A percentile compares a stretch with the other conserved stretches of the same genome.
Conservation (phyloP, 2,113 vertebrate species). For the Gulo gulo region DNA sequence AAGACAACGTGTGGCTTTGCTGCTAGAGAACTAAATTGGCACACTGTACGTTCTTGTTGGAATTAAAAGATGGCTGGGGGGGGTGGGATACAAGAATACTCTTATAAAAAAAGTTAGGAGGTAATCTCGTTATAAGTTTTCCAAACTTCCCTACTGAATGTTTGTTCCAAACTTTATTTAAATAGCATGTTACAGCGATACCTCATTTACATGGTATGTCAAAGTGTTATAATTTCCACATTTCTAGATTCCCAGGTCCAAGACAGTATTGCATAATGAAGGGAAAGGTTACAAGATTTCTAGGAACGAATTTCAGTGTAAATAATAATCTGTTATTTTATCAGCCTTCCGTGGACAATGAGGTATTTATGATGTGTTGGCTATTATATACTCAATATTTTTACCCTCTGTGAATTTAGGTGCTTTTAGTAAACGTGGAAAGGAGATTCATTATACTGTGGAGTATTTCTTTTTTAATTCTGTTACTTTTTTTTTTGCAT, state of each 20-base stretch:
- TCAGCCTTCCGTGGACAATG: conserved; percentile 21
- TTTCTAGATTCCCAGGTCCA: conserved; percentile 75
- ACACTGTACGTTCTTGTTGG: conserved; percentile 52
- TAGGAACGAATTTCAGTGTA: conserved; percentile 58
- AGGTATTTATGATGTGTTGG: conserved; percentile 1
- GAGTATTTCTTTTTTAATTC: conserved; percentile 47
- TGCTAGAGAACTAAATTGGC: conserved; percentile 54
- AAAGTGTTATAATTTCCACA: conserved; percentile 80
- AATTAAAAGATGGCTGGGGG: conserved; percentile 75
- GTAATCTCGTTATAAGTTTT: conserved; percentile 80
- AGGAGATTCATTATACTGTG: conserved; percentile 51
- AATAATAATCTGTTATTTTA: conserved; percentile 38
- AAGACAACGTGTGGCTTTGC: background rate
- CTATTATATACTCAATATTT: conserved; percentile 34
- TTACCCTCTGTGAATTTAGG: conserved; percentile 37
- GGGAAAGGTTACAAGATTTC: conserved; percentile 46
- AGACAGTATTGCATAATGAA: conserved; percentile 66
- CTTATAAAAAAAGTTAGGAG: conserved; percentile 71
- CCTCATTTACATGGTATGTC: conserved; percentile 80
- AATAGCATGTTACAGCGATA: conserved; percentile 74
- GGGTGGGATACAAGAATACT: conserved; percentile 58
- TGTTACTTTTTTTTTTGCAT: conserved; percentile 69
- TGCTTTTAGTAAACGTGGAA: conserved; percentile 54
- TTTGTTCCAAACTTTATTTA: conserved; percentile 79
- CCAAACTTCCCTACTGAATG: conserved; percentile 75